Evolutionary conservation across 2,888 invertebrate genomes (phyloP), one percentile per base, ranked within the genome.

Genomic region (Hecatera dysodea): DNA sequence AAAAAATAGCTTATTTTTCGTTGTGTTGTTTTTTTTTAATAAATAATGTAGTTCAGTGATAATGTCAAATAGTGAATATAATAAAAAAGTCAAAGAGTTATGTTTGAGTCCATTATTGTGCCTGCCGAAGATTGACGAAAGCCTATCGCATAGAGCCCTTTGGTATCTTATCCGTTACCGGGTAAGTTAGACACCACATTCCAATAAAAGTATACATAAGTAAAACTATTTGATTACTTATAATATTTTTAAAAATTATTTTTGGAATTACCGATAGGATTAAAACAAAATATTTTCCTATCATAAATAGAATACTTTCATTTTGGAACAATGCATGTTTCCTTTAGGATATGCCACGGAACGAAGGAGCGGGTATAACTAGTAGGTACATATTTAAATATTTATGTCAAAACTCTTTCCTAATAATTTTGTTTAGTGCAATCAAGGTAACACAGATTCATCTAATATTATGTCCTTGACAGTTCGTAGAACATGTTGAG

Each of bases 101-200:
- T 72, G 66, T 71, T 61, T 81, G 36, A 71, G 27, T 4, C 81
- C 62, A 15, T 22, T 63, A 9, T 42, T 78, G 29, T 60, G 52
- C 17, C 8, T 78, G 27, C 82, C 78, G 6, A 29, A 61, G 8
- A 55, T 81, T 72, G 78, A 78, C 42, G 60, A 78, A 42, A 50
- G 48, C 11, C 24, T 81, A 24, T 60, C 65, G 4, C 11, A 66
- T 53, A 77, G 44, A n/a, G 78, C 72, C 1, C 60, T 78, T 19
- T 78, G 78, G 78, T 78, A 72, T 63, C 63, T 78, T 63, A 42
- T 72, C 29, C 42, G 72, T 63, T 78, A 63, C 29, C 78, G 67
- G 78, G 78, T 78, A 56, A 78, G 82, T 61, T 22, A 2, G 17
- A 57, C 42, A 53, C n/a, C 19, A 52, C 7, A 27, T 8, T 17